Percentiles rank a stretch among this genome's conserved stretches.
These are phyloP conservation scores for Tetramorium bicarinatum DNA, from an alignment of 2,888 invertebrate species.

Conservation along the genomic window DNA sequence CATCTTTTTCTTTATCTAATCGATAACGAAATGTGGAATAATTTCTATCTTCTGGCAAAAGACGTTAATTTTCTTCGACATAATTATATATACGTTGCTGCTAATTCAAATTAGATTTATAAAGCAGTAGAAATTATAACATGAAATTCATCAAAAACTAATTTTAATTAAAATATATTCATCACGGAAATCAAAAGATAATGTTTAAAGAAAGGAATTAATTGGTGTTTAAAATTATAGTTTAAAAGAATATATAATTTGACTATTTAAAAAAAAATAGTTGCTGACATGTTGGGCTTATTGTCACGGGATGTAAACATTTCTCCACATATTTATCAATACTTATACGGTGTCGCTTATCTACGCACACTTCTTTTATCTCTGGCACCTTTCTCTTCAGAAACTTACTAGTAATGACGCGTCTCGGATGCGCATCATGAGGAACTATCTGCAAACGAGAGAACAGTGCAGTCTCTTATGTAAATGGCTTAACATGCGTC, in stretches of 20 bases:
- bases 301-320: conserved; percentile 13
- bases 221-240: not conserved
- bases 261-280: not conserved
- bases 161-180: not conserved
- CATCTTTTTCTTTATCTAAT: not conserved
- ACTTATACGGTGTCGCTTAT: conserved; percentile 19
- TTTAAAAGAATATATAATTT: not conserved
- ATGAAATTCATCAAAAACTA: not conserved
- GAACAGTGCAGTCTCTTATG: conserved; percentile 7
- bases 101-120: not conserved
- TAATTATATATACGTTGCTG: not conserved
- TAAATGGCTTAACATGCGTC: conserved; percentile 58
- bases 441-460: not conserved
- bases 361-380: not conserved
- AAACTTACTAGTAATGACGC: conserved; percentile 4
- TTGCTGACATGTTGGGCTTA: not conserved
- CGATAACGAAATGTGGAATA: not conserved
- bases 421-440: not conserved
- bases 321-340: conserved; percentile 3
- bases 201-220: not conserved
- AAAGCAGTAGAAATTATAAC: not conserved
- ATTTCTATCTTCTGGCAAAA: not conserved
- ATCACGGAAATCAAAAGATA: not conserved
- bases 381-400: conserved; percentile 19
- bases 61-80: not conserved